Conservation (phyloP, 2,888 invertebrate genomes). For the Lottia gigantea region DNA sequence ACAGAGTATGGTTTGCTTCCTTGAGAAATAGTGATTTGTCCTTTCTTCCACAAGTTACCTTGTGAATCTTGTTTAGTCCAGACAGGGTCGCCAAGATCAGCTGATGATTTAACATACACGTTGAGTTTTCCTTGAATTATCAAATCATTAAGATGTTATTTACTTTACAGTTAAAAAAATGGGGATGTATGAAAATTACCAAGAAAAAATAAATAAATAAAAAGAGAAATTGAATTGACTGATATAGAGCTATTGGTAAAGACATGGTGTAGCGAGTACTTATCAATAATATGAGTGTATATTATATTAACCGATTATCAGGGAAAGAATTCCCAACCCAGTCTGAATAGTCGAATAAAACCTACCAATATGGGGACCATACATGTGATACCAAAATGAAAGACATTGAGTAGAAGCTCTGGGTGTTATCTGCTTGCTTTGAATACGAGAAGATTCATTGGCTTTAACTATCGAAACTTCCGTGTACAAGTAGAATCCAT, state of each 20-base stretch:
- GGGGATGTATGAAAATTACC: no score
- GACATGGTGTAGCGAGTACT: no score
- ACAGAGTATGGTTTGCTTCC: slow-evolving; percentile 20
- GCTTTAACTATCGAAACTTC: slow-evolving; percentile 71
- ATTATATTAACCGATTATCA: no score
- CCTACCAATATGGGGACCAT: slow-evolving; percentile 45
- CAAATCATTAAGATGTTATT: no score
- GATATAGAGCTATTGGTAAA: no score
- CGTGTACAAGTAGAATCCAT: slow-evolving; percentile 45
- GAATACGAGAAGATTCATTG: slow-evolving; percentile 71
- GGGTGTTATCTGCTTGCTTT: slow-evolving; percentile 34
- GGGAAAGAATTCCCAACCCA: no score
- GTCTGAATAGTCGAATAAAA: no score
- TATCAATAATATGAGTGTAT: no score
- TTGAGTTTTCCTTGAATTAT: slow-evolving; percentile 29
- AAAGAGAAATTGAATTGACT: no score
- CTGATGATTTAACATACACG: slow-evolving; percentile 40
- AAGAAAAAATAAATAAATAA: no score
- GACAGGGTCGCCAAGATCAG: slow-evolving; percentile 36
- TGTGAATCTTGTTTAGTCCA: slow-evolving; percentile 43
- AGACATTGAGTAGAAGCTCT: slow-evolving; percentile 27
- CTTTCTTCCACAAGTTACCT: slow-evolving; percentile 45
- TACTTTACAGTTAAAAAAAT: no score
- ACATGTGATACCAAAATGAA: slow-evolving; percentile 59
- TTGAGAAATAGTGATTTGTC: slow-evolving; percentile 28